Base-by-base conservation (phyloP, 2,113 vertebrate species). In the Saguinus midas region DNA sequence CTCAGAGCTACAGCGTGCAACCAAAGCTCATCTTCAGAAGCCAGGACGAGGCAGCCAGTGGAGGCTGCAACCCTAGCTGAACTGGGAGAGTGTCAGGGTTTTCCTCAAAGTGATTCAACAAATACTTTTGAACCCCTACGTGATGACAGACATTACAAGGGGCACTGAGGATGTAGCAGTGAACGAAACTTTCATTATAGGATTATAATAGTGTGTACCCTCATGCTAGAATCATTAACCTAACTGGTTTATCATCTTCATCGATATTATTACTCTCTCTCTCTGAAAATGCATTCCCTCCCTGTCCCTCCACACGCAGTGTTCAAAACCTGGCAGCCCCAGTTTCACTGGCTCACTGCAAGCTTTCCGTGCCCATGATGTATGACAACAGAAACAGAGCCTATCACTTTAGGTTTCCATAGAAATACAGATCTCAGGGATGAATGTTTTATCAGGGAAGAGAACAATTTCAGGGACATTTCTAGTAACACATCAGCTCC, bases 381-480 rank as follows among this genome's bases (percentile, higher is more conserved):
- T 40, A 92, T 27, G 82, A 80, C 84, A 55, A 61, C 12, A 81
- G 29, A 78, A 88, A 89, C 1, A 0, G 72, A 96, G 57, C 45
- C 29, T 61, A 8, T 29, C 83, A 48, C 88, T 70, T 78, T 43
- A 95, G 81, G n/a, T 92, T 90, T 68, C 86, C 82, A 91, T 55
- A 91, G 93, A 97, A 93, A 92, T 50, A 81, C 35, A 81, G 57
- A 90, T 48, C 91, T 78, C 50, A 52, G 61, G 76, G 91, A 88
- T 96, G 72, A 91, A 95, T 91, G 91, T 94, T 94, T 94, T 86
- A 94, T 48, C 78, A 16, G 85, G 61, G 82, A 82, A 82, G 64
- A 94, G 93, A 94, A 94, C n/a, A 73, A 93, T 94, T 97, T 94
- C 86, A 93, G 87, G 90, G 61, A 90, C 73, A 78, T 91, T 96